A percentile compares a stretch with the other conserved stretches of the same genome.
phyloP scores from a whole-genome alignment of 2,888 invertebrate genomes.

The Tetramorium bicarinatum region DNA sequence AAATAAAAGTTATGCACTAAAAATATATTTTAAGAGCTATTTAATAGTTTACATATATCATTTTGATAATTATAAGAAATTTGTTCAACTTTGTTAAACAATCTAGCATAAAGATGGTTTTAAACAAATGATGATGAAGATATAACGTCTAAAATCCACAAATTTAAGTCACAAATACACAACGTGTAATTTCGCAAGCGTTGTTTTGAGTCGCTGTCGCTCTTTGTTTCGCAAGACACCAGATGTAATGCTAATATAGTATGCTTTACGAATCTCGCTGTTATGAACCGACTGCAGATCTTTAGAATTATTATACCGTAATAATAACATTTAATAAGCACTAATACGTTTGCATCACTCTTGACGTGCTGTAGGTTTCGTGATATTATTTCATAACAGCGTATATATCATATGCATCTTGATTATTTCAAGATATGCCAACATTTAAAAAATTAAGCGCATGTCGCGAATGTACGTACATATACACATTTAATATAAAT shows the following conservation, averaged over 20 bases:
- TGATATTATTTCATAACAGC: background rate
- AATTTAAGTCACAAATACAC: background rate
- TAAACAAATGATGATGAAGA: background rate
- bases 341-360: background rate
- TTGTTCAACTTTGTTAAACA: background rate
- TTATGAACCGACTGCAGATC: constrained; percentile 8
- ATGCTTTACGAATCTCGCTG: background rate
- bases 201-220: constrained; percentile 15
- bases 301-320: constrained; percentile 16
- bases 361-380: too few relatives aligned
- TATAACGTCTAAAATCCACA: background rate
- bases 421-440: background rate
- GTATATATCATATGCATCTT: background rate
- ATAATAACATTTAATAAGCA: constrained; percentile 12
- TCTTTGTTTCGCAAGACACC: constrained; percentile 9
- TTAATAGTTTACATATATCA: background rate
- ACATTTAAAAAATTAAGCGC: background rate
- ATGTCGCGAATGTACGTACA: too few relatives aligned
- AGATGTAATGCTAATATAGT: constrained; percentile 30
- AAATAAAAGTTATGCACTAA: too few relatives aligned
- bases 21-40: background rate
- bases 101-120: background rate
- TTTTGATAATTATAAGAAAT: background rate
- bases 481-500: background rate
- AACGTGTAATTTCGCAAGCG: background rate